phyloP scores from a whole-genome alignment of 1,140 invertebrate species.

The Drosophila nebulosa region DNA sequence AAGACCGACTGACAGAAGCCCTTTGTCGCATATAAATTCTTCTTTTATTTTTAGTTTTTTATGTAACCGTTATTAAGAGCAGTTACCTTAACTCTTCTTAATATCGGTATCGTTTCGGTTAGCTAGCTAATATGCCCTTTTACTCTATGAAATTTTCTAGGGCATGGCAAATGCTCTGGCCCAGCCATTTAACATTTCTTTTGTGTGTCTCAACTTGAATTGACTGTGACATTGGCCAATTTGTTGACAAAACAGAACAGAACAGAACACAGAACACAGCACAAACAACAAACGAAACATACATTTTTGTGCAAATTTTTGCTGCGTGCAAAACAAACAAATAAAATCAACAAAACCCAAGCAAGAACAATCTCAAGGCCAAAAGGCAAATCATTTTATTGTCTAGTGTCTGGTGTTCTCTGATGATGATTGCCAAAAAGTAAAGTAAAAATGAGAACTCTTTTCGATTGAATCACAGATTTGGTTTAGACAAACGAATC shows the following conservation, averaged over 20 bases:
- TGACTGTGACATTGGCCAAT: slow-evolving; percentile 45
- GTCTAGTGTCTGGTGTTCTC: background rate
- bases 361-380: background rate
- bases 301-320: slow-evolving; percentile 18
- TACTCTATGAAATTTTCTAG: background rate
- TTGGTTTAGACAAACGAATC: background rate
- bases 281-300: background rate
- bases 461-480: background rate
- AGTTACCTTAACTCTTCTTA: too few relatives aligned
- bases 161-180: background rate
- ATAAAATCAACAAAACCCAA: background rate
- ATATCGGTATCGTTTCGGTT: too few relatives aligned
- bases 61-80: too few relatives aligned
- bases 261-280: background rate
- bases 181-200: slow-evolving; percentile 14
- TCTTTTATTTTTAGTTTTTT: too few relatives aligned
- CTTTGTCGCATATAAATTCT: too few relatives aligned
- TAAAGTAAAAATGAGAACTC: background rate
- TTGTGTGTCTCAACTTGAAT: slow-evolving; percentile 25
- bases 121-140: background rate
- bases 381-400: background rate
- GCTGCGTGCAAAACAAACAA: slow-evolving; percentile 24
- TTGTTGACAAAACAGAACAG: slow-evolving; percentile 20
- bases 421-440: background rate
- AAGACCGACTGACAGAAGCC: too few relatives aligned